Evolutionary conservation across 2,113 vertebrate species (phyloP), one percentile per base, ranked within the genome.

Genomic region (Rhynchopsitta pachyrhyncha): DNA sequence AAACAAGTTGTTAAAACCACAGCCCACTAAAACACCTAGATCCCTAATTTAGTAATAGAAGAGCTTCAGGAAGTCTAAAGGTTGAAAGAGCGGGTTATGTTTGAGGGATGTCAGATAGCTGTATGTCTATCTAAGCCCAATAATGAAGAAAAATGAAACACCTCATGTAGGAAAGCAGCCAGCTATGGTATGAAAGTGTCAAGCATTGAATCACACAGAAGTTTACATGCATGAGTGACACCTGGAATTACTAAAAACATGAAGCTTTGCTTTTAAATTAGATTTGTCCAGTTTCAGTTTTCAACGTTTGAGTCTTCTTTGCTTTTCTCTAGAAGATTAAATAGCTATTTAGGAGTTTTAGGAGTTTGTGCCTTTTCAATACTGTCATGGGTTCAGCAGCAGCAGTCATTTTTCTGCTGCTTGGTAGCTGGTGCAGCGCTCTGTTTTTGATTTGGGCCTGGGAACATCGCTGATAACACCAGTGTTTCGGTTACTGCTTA

Each of bases 161-260:
- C 6, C 10, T 77, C 29, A 28, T 6, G 46, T 5, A 90, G 52
- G 39, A 84, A 83, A 92, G 60, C 55, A 83, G 11, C 17, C 53
- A 78, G 19, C 15, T 83, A 28, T 46, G 39, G 24, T 15, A 70
- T 2, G 50, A 52, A 47, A 25, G 5, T 29, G 23, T 27, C 80
- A 83, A 27, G 44, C 15, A 49, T 35, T 60, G 46, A 60, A 55
- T 46, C 5, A 3, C 28, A 15, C 0, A 0, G 68, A 59, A 33
- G 16, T 27, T 88, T 81, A 35, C 9, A 15, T 10, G n/a, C 14
- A 13, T 27, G 13, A 28, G 35, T 92, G 76, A 50, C 73, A 59
- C 10, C 17, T 83, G 10, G 2, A 8, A 53, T 92, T 70, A 50
- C 64, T 55, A 60, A 64, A 81, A 88, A 68, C 17, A 37, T 3